phyloP scores from a whole-genome alignment of 2,797 vertebrate species.

The Podarcis siculus region DNA sequence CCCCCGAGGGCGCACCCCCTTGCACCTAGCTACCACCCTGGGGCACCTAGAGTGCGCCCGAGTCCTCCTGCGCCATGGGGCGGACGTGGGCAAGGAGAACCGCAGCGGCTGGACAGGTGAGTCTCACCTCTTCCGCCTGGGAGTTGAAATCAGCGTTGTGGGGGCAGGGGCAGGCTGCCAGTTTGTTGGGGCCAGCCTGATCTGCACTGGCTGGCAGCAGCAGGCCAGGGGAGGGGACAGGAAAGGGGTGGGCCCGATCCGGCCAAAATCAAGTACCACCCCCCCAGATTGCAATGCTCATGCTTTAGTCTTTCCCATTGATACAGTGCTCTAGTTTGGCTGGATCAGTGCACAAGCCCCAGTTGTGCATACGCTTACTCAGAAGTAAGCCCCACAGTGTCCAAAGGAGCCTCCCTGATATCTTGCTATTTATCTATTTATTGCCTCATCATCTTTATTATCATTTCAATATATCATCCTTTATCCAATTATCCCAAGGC shows the following conservation, averaged over 20 bases:
- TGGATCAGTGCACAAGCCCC: background rate
- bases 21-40: conserved; percentile 94
- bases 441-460: too few species aligned
- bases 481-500: too few species aligned
- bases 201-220: background rate
- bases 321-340: fast-evolving
- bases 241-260: too few species aligned
- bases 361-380: background rate
- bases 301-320: background rate
- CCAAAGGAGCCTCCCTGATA: background rate
- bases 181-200: background rate
- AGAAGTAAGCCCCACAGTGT: background rate
- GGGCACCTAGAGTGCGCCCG: conserved; percentile 91
- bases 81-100: conserved; percentile 94
- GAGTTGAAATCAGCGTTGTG: background rate
- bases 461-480: too few species aligned
- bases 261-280: background rate
- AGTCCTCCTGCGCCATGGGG: conserved; percentile 90
- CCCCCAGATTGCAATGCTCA: background rate
- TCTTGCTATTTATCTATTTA: too few species aligned
- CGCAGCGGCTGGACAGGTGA: conserved; percentile 95
- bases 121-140: background rate
- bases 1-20: conserved; percentile 92
- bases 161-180: background rate
- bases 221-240: background rate